These are phyloP conservation scores for Zaprionus inermis DNA, from an alignment of 1,140 invertebrate genomes.

Conservation along the genomic window DNA sequence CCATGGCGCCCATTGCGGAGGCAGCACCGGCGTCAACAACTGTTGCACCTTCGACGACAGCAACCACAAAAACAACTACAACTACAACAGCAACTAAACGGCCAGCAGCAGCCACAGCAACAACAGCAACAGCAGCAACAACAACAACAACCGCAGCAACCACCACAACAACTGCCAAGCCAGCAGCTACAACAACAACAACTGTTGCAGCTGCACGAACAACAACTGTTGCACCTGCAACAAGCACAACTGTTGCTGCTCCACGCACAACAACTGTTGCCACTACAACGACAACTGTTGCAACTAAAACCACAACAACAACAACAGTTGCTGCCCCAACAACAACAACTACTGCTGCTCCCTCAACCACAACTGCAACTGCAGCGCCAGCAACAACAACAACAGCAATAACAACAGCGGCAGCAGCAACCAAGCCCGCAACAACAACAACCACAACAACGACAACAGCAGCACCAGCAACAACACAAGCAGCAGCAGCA, in stretches of 20 bases:
- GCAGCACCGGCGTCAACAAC: slow-evolving; percentile 15
- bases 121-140: slow-evolving; percentile 8
- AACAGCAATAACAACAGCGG: slow-evolving; percentile 2
- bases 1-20: slow-evolving; percentile 62
- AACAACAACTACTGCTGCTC: slow-evolving; percentile 6
- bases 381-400: slow-evolving; percentile 19
- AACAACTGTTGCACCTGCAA: slow-evolving; percentile 1
- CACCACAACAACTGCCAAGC: neutral
- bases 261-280: slow-evolving; percentile 18
- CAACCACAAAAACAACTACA: slow-evolving; percentile 1
- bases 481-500: slow-evolving; percentile 13
- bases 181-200: slow-evolving; percentile 5
- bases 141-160: slow-evolving; percentile 8
- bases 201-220: slow-evolving; percentile 19
- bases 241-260: slow-evolving; percentile 7
- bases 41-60: slow-evolving; percentile 16
- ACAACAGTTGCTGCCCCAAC: slow-evolving; percentile 17
- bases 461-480: slow-evolving; percentile 9
- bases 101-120: too few relatives aligned
- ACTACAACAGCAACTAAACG: neutral
- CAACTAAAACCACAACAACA: neutral
- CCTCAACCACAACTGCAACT: slow-evolving; percentile 18
- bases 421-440: slow-evolving; percentile 10
- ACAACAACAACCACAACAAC: slow-evolving; percentile 7
- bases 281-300: slow-evolving; percentile 15